Conservation (phyloP, 2,797 vertebrate species). For the Coreius guichenoti region DNA sequence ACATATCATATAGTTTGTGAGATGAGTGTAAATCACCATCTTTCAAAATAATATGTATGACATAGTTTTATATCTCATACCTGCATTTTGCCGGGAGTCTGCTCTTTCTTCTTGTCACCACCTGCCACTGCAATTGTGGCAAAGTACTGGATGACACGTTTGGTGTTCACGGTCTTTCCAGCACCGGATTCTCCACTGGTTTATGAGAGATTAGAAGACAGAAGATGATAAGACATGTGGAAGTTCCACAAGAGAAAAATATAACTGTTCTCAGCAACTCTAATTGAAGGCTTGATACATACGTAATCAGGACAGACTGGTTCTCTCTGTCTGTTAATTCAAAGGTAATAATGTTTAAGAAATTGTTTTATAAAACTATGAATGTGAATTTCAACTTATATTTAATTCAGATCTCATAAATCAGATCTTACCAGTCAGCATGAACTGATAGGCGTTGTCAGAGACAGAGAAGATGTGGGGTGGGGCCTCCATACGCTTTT, state of each 20-base stretch:
- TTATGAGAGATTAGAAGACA: not conserved
- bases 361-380: not conserved
- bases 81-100: constrained; percentile 50
- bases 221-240: not conserved
- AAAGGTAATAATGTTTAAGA: constrained; percentile 25
- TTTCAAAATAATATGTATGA: not conserved
- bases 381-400: not conserved
- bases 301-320: constrained; percentile 64
- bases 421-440: constrained; percentile 72
- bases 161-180: constrained; percentile 84
- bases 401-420: no score
- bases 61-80: constrained; percentile 12
- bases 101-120: constrained; percentile 64
- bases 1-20: no score
- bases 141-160: constrained; percentile 83
- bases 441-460: constrained; percentile 87
- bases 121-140: constrained; percentile 73
- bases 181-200: constrained; percentile 80
- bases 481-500: constrained; percentile 19
- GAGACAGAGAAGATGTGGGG: constrained; percentile 91
- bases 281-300: constrained; percentile 60
- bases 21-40: not conserved
- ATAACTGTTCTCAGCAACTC: not conserved
- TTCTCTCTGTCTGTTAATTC: constrained; percentile 77
- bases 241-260: not conserved